Base-by-base conservation (phyloP, 2,797 vertebrate genomes). In the Phylloscopus collybita region DNA sequence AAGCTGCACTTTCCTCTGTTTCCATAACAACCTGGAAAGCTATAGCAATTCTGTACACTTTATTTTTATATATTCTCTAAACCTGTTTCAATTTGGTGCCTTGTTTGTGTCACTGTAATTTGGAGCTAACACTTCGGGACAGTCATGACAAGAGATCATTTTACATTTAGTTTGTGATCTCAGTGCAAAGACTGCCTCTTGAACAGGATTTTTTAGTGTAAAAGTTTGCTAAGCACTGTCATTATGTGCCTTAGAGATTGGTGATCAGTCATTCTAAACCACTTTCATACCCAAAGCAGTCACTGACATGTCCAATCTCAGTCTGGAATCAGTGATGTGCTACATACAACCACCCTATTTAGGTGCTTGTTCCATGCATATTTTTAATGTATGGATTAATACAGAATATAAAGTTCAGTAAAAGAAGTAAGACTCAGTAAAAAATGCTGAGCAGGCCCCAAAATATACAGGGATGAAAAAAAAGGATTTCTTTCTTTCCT, bases 1-100 rank as follows among this genome's bases (percentile, higher is more conserved):
- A 36, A 86, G 23, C 59, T 12, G 17, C 44, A 59, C 42, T 84
- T 60, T 40, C 27, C 32, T 67, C 71, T 90, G 89, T 96, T 93
- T 88, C 95, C 59, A 88, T 94, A 95, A 93, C 94, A 94, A 93
- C 93, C 65, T 84, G 73, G 61, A 88, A 84, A 81, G 32, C 49
- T 72, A 54, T 10, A 91, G 29, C 64, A 85, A 71, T 70, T 86
- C 45, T 64, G 29, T 59, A 60, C 30, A 44, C 56, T 88, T 88
- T 85, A 85, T 82, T 89, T 91, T 76, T 36, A 47, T 65, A 29
- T 50, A 53, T 76, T 73, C 40, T 75, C 54, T 70, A 81, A 88
- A 79, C 8, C 23, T 42, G 19, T 47, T 81, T 79, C 86, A 70
- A 54, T 73, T 82, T 80, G 26, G 3, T 86, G 54, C 20, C 19